phyloP scores from a whole-genome alignment of 1,140 invertebrate genomes.

The Samia ricini region DNA sequence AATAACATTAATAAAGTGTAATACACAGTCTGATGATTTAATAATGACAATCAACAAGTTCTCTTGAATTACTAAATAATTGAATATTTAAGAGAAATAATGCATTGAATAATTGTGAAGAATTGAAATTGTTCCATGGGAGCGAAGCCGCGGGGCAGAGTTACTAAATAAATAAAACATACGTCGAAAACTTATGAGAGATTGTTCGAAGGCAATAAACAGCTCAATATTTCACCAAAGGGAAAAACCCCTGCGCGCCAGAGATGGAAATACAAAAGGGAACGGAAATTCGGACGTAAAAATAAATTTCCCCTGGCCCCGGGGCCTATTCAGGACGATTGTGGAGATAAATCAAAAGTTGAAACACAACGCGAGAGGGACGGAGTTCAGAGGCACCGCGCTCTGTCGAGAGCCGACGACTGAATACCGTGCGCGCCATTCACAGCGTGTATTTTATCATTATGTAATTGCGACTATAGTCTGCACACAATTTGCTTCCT shows the following conservation, averaged over 20 bases:
- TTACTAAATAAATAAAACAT: not conserved
- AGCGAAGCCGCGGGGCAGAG: too few species aligned
- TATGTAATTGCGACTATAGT: not conserved
- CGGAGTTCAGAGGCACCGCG: not conserved
- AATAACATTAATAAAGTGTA: too few species aligned
- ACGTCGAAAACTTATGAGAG: not conserved
- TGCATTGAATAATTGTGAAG: too few species aligned
- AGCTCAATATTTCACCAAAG: not conserved
- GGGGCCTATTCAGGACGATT: not conserved
- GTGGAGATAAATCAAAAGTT: constrained; percentile 5
- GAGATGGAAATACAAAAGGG: not conserved
- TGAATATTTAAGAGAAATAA: too few species aligned
- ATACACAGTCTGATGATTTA: too few species aligned
- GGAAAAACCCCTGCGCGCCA: not conserved
- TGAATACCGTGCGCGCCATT: not conserved
- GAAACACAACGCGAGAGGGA: constrained; percentile 1
- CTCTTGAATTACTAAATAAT: too few species aligned
- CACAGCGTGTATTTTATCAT: not conserved
- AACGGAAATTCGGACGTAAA: not conserved
- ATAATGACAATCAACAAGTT: too few species aligned
- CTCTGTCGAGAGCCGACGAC: not conserved
- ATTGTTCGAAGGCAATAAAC: not conserved
- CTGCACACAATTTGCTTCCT: not conserved
- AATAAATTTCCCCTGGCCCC: not conserved
- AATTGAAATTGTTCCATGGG: too few species aligned